phyloP scores from a whole-genome alignment of 1,140 invertebrate genomes.

The Monochamus saltuarius region DNA sequence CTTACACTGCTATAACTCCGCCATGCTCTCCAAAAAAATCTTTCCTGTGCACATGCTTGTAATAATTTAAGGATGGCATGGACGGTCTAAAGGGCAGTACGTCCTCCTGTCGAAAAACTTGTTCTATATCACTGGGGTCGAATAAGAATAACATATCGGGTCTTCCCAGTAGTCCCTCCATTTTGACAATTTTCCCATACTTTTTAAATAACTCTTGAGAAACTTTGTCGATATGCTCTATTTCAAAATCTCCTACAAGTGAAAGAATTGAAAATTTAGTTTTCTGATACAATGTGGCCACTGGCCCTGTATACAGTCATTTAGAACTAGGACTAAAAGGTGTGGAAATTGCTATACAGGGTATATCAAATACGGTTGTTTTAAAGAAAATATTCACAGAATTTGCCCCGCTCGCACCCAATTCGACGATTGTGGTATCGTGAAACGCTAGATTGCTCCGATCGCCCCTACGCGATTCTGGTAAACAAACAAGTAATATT shows the following conservation, averaged over 20 bases:
- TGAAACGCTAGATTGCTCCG: too few species aligned
- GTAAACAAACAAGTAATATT: too few species aligned
- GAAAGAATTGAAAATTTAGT: not conserved
- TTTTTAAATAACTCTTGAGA: conserved; percentile 69
- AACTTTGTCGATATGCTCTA: conserved; percentile 62
- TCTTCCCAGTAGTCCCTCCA: conserved; percentile 72
- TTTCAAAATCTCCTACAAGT: conserved; percentile 44
- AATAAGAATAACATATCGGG: conserved; percentile 81
- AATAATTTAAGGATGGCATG: conserved; percentile 82
- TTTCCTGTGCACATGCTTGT: conserved; percentile 75
- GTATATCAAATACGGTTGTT: not conserved
- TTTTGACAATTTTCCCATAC: conserved; percentile 73
- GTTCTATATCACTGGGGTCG: conserved; percentile 80
- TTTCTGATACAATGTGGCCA: not conserved
- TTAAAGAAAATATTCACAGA: not conserved
- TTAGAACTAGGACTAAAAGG: not conserved
- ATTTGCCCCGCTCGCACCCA: too few species aligned
- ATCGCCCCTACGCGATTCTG: too few species aligned
- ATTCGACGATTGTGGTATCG: too few species aligned
- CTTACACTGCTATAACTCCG: conserved; percentile 83
- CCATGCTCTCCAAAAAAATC: conserved; percentile 79
- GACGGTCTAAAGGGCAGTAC: conserved; percentile 78
- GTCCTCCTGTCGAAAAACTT: conserved; percentile 75
- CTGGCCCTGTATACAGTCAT: not conserved
- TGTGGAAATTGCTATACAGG: too few species aligned